Percentiles rank a stretch among this genome's conserved stretches.
phyloP scores from a whole-genome alignment of 2,113 vertebrate species.

The Sebastes fasciatus region DNA sequence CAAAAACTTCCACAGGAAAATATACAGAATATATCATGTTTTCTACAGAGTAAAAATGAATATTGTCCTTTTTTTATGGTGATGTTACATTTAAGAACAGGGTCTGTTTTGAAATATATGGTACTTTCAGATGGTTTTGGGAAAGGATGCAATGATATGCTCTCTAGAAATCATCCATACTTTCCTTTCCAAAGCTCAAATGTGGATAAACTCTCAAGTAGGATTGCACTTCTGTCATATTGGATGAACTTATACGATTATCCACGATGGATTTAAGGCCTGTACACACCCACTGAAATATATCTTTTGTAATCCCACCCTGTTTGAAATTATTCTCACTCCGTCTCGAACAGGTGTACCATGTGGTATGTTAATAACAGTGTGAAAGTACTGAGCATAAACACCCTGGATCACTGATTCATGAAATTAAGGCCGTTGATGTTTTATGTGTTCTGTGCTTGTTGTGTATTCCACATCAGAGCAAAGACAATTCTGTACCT shows the following conservation, averaged over 20 bases:
- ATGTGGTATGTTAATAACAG: slow-evolving; percentile 30
- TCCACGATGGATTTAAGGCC: neutral
- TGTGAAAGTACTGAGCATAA: slow-evolving; percentile 26
- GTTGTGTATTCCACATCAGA: slow-evolving; percentile 8
- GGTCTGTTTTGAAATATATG: neutral
- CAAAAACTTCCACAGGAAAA: no score
- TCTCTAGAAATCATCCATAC: neutral
- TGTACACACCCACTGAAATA: neutral
- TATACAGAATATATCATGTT: no score
- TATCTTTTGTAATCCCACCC: neutral
- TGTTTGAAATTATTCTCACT: slow-evolving; percentile 11
- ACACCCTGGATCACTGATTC: slow-evolving; percentile 45
- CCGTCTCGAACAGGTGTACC: slow-evolving; percentile 5
- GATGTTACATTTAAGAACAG: no score
- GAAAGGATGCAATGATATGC: neutral
- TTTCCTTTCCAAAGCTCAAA: no score
- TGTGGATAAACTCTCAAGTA: neutral
- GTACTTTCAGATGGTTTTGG: neutral
- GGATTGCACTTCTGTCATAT: neutral
- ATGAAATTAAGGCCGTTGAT: slow-evolving; percentile 44
- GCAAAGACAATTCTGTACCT: slow-evolving; percentile 10
- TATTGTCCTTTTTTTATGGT: neutral
- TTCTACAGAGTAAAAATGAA: neutral
- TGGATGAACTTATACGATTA: neutral
- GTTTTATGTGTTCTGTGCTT: slow-evolving; percentile 27